These are phyloP conservation scores for Delphinus delphis DNA, from an alignment of 2,113 vertebrate genomes.

Conservation along the genomic window DNA sequence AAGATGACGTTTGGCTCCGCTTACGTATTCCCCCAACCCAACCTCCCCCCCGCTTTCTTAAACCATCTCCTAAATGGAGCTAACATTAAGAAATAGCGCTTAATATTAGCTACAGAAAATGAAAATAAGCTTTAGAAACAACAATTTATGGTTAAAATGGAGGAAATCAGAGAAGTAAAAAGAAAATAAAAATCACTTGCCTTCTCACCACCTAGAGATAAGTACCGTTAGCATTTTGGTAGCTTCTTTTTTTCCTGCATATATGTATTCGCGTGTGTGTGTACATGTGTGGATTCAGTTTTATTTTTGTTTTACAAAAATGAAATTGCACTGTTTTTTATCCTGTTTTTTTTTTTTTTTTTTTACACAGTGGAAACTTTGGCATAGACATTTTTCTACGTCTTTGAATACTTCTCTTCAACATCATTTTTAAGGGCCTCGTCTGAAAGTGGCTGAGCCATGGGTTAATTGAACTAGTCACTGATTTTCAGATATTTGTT, in stretches of 20 bases:
- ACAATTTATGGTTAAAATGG: background rate
- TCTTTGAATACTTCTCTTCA: background rate
- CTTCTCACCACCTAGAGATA: background rate
- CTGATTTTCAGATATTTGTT: background rate
- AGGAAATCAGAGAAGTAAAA: conserved; percentile 10
- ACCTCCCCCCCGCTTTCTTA: background rate
- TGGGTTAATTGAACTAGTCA: background rate
- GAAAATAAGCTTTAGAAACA: conserved; percentile 32
- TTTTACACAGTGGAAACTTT: background rate
- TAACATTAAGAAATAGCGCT: background rate
- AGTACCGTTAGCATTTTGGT: background rate
- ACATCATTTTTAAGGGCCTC: background rate
- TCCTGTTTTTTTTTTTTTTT: background rate
- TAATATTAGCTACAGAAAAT: background rate
- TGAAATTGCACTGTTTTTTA: background rate
- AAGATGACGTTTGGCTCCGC: background rate
- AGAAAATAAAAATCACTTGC: background rate
- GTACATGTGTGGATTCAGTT: background rate
- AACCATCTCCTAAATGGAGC: background rate
- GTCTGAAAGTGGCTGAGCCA: background rate
- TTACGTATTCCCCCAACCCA: background rate
- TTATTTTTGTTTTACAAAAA: conserved; percentile 2
- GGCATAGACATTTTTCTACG: background rate
- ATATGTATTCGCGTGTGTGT: background rate
- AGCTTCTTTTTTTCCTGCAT: background rate